Base-by-base conservation (phyloP, 2,888 invertebrate species). In the Brachypalpus laphriformis region DNA sequence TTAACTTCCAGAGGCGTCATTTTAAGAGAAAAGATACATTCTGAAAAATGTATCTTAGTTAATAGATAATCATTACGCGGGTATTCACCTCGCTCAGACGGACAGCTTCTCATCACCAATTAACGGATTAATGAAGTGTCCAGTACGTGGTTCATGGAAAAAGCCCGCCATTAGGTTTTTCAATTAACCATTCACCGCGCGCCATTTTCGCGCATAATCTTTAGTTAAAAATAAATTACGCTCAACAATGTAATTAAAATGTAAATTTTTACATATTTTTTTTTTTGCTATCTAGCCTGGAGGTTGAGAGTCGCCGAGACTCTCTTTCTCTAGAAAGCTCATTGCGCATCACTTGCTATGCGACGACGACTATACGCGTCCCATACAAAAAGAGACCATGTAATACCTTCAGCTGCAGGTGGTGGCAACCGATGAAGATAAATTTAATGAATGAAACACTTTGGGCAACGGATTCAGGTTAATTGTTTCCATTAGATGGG, bases 401-500 rank as follows among this genome's bases (percentile, higher is more conserved):
- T 18, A 16, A 18, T n/a, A 37, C 8, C 28, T 40, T n/a, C 40
- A 16, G 16, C 47, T 66, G 28, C 66, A 49, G 54, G 74, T 70
- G 54, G 68, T 63, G 70, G 42, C 51, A 40, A 25, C 61, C 18
- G 65, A 49, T 61, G 22, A 3, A 70, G 25, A 72, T 61, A 65
- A 63, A 59, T 57, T 75, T 85, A 75, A 85, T 85, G 80, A 85
- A 75, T 75, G 75, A 76, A 76, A 71, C 71, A 71, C 85, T 71
- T 72, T 85, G 56, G 81, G 71, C 71, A 66, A 71, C 40, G 31
- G 65, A 76, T 71, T 85, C 66, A 80, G 75, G 80, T 76, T 76
- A 71, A 82, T 66, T 66, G 51, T 68, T 70, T 65, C 70, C 59
- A 71, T 80, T 66, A 51, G 34, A 57, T 57, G 31, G 56, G 66